Evolutionary conservation across 2,113 vertebrate genomes (phyloP), one percentile per base, ranked within the genome.

Genomic region (Triplophysa tibetana): DNA sequence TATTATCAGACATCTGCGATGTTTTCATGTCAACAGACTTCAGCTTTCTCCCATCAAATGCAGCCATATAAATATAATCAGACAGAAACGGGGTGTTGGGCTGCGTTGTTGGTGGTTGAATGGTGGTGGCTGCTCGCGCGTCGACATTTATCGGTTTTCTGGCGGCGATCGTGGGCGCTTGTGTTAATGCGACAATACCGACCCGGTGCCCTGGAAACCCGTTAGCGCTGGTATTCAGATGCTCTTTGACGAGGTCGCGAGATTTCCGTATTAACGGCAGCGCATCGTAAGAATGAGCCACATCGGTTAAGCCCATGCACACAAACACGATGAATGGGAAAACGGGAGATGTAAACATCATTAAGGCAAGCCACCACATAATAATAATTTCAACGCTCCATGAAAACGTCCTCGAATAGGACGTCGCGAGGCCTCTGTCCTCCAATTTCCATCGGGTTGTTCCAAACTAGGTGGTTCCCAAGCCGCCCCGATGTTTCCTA

Each of bases 371-470:
- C 63, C 78, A 75, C 74, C 90, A 88, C 91, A 92, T 92, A 81
- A 92, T 92, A 81, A 82, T 88, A 43, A 70, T 85, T 78, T 91
- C 90, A 90, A 90, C 90, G 92, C 90, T 91, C 91, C 91, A 91
- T 92, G 87, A 88, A 91, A 86, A 88, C 86, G 85, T 82, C 86
- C 89, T 87, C 89, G 86, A 86, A 85, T 89, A 87, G 70, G 84
- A 88, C 79, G 58, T 50, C 74, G 33, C 61, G 61, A 64, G 33
- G 56, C 70, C 23, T 21, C 56, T 48, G 43, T 78, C 66, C 76
- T 72, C 79, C 80, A 79, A 77, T 75, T 82, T 62, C 81, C 81
- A 80, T 82, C 33, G 66, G 69, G n/a, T 65, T 81, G 58, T 79
- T 81, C 74, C 58, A 81, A 63, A 73, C 43, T 45, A 74, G 74